phyloP scores from a whole-genome alignment of 1,140 invertebrate species.

The Orussus abietinus region DNA sequence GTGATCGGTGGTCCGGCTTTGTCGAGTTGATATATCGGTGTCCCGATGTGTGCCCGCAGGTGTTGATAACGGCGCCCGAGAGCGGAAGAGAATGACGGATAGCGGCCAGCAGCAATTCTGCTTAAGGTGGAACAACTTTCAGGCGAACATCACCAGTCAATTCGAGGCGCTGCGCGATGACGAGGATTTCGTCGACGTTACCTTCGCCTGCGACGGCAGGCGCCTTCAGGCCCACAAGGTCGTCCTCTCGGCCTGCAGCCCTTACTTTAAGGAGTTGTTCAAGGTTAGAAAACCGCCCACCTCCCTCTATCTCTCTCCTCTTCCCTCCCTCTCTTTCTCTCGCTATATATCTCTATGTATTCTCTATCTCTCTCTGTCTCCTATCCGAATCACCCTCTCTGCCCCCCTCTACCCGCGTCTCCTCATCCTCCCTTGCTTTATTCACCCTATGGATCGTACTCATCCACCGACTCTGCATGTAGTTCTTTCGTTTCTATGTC shows the following conservation, averaged over 20 bases:
- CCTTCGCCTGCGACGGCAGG: constrained; percentile 74
- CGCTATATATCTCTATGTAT: constrained; percentile 8
- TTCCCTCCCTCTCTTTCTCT: constrained; percentile 1
- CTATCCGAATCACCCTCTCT: constrained; percentile 19
- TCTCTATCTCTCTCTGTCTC: constrained; percentile 18
- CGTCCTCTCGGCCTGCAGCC: constrained; percentile 74
- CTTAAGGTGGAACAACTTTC: constrained; percentile 90
- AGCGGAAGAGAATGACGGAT: constrained; percentile 49
- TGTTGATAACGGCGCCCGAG: constrained; percentile 20
- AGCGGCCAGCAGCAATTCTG: constrained; percentile 79
- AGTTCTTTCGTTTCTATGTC: too few species aligned
- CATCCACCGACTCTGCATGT: too few species aligned
- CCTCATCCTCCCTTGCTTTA: too few species aligned
- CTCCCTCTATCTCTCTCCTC: constrained; percentile 16
- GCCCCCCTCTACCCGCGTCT: too few species aligned
- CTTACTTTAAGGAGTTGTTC: constrained; percentile 78
- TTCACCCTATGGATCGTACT: too few species aligned
- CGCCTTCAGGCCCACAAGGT: constrained; percentile 76
- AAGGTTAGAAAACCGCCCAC: constrained; percentile 60
- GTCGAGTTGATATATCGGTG: too few species aligned
- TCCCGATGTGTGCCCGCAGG: constrained; percentile 43
- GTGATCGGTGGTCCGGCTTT: too few species aligned
- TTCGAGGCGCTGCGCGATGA: constrained; percentile 74
- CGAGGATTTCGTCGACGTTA: constrained; percentile 81
- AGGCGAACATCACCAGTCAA: constrained; percentile 80